Base-by-base conservation (phyloP, 2,797 vertebrate species). In the Enteromius trimaculatus region DNA sequence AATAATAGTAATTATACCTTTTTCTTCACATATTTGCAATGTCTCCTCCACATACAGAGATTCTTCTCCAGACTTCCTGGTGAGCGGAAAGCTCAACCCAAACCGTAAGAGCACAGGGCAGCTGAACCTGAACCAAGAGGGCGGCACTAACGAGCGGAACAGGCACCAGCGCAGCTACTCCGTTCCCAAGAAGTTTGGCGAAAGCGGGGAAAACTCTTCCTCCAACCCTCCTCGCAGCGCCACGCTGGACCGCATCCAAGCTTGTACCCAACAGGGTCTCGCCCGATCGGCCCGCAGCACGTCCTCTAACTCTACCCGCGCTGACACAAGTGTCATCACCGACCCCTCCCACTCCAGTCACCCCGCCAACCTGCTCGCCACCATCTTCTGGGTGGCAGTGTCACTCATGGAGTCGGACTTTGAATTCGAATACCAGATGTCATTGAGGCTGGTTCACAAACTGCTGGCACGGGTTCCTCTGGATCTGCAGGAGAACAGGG, bases 351-450 rank as follows among this genome's bases (percentile, higher is more conserved):
- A 99, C 42, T 95, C 97, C 84, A 98, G 97, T 86, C 97, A 99
- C 81, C 98, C 98, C 0, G 95, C 96, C 51, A 96, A 97, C 53
- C 95, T 99, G 17, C 90, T 99, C 90, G 97, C 98, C 86, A 99
- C 97, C 13, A 96, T 98, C 85, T 99, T 99, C 90, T 99, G 98
- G 98, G 98, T 99, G 83, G 96, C 98, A 0, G 96, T 99, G 72
- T 97, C 98, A 21, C 95, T 99, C 88, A 99, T 99, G 98, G 98
- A 99, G 91, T 99, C 98, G 0, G 98, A 99, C 92, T 99, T 99
- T 92, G 98, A 99, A 90, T 99, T 99, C 91, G 98, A 99, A 87
- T 99, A 99, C 86, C 94, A 99, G 71, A 99, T 99, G 98, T 97
- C 98, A 0, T 91, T 99, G 77, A 93, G 97, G 34, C 93, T 99